These are phyloP conservation scores for Coryphaenoides rupestris DNA, from an alignment of 2,113 vertebrate species.

Conservation along the genomic window DNA sequence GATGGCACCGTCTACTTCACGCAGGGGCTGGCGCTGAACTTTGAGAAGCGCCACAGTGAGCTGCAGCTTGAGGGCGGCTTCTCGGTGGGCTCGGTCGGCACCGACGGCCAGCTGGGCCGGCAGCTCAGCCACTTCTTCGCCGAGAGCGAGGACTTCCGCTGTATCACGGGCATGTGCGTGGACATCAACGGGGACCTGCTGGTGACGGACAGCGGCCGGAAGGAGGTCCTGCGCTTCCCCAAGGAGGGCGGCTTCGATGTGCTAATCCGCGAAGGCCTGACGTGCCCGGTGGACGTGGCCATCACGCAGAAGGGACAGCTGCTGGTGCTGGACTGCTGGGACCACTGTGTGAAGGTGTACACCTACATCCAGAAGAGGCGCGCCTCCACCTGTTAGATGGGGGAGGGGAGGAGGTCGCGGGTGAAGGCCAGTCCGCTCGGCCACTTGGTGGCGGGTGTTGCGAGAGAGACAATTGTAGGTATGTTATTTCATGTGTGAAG, in stretches of 20 bases:
- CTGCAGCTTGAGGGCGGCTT: slow-evolving; percentile 95
- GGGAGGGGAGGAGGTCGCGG: not conserved
- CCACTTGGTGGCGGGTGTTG: too few species aligned
- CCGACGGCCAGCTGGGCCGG: slow-evolving; percentile 87
- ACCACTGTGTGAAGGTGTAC: slow-evolving; percentile 97
- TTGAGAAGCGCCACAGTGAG: slow-evolving; percentile 91
- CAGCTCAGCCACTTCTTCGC: slow-evolving; percentile 98
- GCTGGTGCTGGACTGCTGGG: slow-evolving; percentile 94
- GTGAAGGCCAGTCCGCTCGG: not conserved
- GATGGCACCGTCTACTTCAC: slow-evolving; percentile 95
- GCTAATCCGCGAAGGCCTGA: slow-evolving; percentile 89
- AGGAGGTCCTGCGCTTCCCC: slow-evolving; percentile 93
- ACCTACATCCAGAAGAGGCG: slow-evolving; percentile 86
- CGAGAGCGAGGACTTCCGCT: slow-evolving; percentile 92
- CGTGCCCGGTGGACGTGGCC: slow-evolving; percentile 88
- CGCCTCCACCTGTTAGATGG: slow-evolving; percentile 67
- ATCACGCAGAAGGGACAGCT: slow-evolving; percentile 95
- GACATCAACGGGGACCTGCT: slow-evolving; percentile 90
- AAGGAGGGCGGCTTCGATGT: slow-evolving; percentile 91
- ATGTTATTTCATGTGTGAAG: too few species aligned
- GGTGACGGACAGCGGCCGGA: slow-evolving; percentile 92
- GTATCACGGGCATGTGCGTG: slow-evolving; percentile 98
- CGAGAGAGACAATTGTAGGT: too few species aligned
- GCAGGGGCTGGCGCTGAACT: slow-evolving; percentile 90
- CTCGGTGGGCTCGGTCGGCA: slow-evolving; percentile 89